Conservation (phyloP, 1,140 invertebrate genomes). For the Luehdorfia chinensis region DNA sequence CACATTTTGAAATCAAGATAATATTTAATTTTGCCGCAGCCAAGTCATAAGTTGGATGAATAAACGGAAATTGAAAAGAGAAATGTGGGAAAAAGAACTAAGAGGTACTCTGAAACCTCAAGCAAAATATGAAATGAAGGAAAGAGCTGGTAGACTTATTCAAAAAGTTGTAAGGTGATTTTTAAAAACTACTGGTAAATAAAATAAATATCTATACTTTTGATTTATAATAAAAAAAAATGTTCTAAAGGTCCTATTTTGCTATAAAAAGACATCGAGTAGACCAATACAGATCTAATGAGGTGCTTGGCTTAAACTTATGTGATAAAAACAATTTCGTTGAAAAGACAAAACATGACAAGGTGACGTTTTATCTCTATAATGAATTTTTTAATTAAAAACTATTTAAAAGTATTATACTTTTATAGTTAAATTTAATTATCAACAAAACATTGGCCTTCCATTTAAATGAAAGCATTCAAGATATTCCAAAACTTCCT, state of each 20-base stretch:
- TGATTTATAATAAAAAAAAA: too few species aligned
- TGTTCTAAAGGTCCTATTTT: slow-evolving; percentile 38
- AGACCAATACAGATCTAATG: slow-evolving; percentile 34
- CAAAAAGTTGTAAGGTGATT: slow-evolving; percentile 42
- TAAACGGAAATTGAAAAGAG: slow-evolving; percentile 31
- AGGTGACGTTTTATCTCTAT: too few species aligned
- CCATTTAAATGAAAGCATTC: too few species aligned
- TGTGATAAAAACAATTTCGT: slow-evolving; percentile 20
- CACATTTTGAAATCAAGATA: too few species aligned
- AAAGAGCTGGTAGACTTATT: slow-evolving; percentile 44
- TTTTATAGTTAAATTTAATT: too few species aligned
- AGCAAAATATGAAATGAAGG: slow-evolving; percentile 31
- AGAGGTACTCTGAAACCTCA: slow-evolving; percentile 34
- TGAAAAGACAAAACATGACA: slow-evolving; percentile 16
- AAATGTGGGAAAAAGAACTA: slow-evolving; percentile 50
- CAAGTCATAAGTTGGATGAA: slow-evolving; percentile 29
- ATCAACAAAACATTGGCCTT: too few species aligned
- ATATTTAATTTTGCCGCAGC: slow-evolving; percentile 34
- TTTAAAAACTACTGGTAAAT: too few species aligned
- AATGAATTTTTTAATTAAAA: too few species aligned
- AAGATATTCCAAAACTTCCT: too few species aligned
- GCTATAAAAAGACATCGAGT: slow-evolving; percentile 39
- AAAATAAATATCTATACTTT: too few species aligned
- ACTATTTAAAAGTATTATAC: too few species aligned
- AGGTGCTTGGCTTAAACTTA: slow-evolving; percentile 33